Percentiles rank a stretch among this genome's conserved stretches.
phyloP scores from a whole-genome alignment of 2,888 invertebrate genomes.

The Cheilosia vernalis region DNA sequence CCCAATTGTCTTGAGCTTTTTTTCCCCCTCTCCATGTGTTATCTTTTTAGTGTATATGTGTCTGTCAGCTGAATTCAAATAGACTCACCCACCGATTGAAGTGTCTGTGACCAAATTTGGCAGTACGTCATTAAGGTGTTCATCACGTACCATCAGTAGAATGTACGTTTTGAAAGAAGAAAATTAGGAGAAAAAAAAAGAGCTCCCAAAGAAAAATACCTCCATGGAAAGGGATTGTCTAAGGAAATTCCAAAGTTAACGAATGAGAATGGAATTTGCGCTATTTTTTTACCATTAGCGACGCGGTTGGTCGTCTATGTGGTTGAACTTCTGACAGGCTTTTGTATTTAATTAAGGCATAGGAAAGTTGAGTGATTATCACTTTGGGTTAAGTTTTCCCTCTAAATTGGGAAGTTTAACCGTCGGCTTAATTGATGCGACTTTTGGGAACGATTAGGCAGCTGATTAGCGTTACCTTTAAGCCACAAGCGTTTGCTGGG shows the following conservation, averaged over 20 bases:
- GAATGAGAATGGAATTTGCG: constrained; percentile 24
- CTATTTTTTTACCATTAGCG: not conserved
- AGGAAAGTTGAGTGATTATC: constrained; percentile 51
- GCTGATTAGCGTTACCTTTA: constrained; percentile 40
- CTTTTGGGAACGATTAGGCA: constrained; percentile 44
- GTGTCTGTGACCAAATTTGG: constrained; percentile 38
- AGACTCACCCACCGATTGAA: constrained; percentile 19
- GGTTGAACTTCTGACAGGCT: not conserved
- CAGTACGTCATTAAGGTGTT: constrained; percentile 54
- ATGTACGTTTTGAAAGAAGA: constrained; percentile 32
- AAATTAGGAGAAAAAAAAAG: constrained; percentile 16
- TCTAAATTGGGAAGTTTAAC: constrained; percentile 22
- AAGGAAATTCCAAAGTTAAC: constrained; percentile 23
- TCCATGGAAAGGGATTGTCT: constrained; percentile 22
- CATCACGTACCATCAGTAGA: constrained; percentile 51
- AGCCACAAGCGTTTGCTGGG: not conserved
- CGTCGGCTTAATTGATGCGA: constrained; percentile 43
- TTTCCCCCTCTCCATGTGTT: not conserved
- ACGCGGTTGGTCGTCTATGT: not conserved
- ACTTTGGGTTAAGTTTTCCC: constrained; percentile 43
- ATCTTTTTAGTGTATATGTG: not conserved
- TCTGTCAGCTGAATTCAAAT: constrained; percentile 38
- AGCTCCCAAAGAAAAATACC: constrained; percentile 23
- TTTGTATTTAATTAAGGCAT: constrained; percentile 41
- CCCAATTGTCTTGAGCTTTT: constrained; percentile 30